Conservation (phyloP, 2,113 vertebrate species). For the Mormyrus lacerda region DNA sequence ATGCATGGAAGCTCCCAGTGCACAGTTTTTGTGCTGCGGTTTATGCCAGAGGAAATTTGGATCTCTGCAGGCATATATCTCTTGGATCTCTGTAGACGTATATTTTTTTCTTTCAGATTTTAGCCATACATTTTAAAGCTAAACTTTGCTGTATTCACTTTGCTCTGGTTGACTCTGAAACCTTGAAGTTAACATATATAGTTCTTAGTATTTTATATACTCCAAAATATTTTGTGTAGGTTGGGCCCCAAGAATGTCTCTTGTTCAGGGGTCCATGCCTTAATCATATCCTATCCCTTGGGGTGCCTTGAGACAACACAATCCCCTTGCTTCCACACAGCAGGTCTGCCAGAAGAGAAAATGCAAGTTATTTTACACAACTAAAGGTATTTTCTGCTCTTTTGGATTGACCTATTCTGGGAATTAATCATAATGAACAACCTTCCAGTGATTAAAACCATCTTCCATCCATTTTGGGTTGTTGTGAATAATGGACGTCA, state of each 20-base stretch:
- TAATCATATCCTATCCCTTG: not conserved
- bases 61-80: no score
- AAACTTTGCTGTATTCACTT: not conserved
- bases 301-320: not conserved
- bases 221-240: not conserved
- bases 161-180: not conserved
- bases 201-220: not conserved
- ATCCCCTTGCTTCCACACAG: not conserved
- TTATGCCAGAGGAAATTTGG: no score
- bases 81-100: no score
- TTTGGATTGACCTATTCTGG: not conserved
- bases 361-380: not conserved
- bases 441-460: not conserved
- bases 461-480: not conserved
- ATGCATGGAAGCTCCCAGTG: no score
- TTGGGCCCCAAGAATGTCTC: not conserved
- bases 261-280: no score
- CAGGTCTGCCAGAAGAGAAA: not conserved
- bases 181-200: not conserved
- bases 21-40: no score
- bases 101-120: not conserved
- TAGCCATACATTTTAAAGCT: not conserved
- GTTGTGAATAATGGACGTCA: not conserved
- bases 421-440: not conserved
- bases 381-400: not conserved